Conservation (phyloP, 1,140 invertebrate genomes). For the Adoxophyes honmai region DNA sequence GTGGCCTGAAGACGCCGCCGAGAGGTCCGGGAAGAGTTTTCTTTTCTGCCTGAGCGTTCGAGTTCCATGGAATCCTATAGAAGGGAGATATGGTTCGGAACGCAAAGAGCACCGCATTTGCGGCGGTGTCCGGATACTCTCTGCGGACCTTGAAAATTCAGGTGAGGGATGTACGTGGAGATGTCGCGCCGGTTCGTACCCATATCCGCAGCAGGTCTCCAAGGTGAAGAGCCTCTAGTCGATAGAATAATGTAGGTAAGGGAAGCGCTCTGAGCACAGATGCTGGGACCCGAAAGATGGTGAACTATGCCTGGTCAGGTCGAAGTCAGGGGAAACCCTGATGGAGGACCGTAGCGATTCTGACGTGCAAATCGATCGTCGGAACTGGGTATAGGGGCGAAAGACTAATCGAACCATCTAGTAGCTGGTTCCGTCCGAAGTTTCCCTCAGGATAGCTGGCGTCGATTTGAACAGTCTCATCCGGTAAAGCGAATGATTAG, state of each 20-base stretch:
- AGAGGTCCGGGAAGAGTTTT: no score
- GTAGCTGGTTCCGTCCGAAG: slow-evolving; percentile 94
- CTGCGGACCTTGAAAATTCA: no score
- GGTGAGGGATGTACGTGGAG: no score
- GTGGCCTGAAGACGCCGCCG: no score
- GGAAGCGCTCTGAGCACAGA: slow-evolving; percentile 83
- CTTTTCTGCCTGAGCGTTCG: no score
- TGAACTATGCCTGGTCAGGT: no score
- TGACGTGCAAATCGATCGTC: slow-evolving; percentile 96
- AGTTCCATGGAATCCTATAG: no score
- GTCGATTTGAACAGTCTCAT: slow-evolving; percentile 79
- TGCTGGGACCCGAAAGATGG: slow-evolving; percentile 87
- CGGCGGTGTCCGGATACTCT: no score
- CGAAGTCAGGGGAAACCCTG: no score
- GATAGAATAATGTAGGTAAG: slow-evolving; percentile 94
- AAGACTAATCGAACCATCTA: slow-evolving; percentile 96
- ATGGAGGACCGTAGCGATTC: slow-evolving; percentile 31
- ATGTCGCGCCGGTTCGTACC: no score
- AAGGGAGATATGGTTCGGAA: no score
- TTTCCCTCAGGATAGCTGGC: slow-evolving; percentile 92
- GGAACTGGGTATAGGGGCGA: slow-evolving; percentile 93
- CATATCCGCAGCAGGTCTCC: slow-evolving; percentile 93
- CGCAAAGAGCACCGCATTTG: no score
- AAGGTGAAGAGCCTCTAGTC: slow-evolving; percentile 93
- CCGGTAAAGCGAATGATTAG: slow-evolving; percentile 92